Base-by-base conservation (phyloP, 1,140 invertebrate species). In the Drosophila subpulchrella region DNA sequence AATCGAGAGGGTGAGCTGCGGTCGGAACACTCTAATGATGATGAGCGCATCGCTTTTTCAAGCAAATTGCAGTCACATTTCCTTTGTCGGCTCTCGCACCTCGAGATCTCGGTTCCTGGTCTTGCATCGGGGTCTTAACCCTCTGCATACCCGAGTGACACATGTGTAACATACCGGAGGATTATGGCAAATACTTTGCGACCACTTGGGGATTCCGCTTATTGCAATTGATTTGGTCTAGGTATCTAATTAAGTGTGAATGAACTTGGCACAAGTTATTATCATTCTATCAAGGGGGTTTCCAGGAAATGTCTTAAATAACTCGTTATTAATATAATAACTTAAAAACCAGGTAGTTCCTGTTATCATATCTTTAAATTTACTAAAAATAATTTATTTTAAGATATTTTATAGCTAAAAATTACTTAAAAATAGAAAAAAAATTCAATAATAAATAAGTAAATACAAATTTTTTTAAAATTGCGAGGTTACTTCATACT, bases 11-110 rank as follows among this genome's bases (percentile, higher is more conserved):
- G 30, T 24, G n/a, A 54, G 36, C 36, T 24, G 65, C 12, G 36
- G 42, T 48, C 39, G 66, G 67, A 70, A 71, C 67, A 78, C 71
- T 88, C 84, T 88, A 88, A 88, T 88, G 84, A 88, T 88, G 84
- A 89, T 88, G 84, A 88, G 84, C 84, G 61, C 75, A 89, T 83
- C 72, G 83, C 79, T 84, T 88, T 88, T 88, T 84, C 80, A 77
- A 77, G 80, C 80, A 88, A 88, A 84, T 90, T 84, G 80, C 84
- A 77, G 77, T 77, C 78, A 81, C 83, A 82, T 89, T 88, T 89
- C 84, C 83, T 86, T 86, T 88, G 83, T 88, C 83, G 83, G 84
- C 83, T 58, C 66, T 86, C 78, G 78, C 83, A 88, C 83, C 82
- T 86, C 82, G 72, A n/a, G 47, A 75, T 63, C 74, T 63, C 68